A percentile compares a stretch with the other conserved stretches of the same genome.
phyloP scores from a whole-genome alignment of 2,888 invertebrate genomes.

The Andrena fulva region DNA sequence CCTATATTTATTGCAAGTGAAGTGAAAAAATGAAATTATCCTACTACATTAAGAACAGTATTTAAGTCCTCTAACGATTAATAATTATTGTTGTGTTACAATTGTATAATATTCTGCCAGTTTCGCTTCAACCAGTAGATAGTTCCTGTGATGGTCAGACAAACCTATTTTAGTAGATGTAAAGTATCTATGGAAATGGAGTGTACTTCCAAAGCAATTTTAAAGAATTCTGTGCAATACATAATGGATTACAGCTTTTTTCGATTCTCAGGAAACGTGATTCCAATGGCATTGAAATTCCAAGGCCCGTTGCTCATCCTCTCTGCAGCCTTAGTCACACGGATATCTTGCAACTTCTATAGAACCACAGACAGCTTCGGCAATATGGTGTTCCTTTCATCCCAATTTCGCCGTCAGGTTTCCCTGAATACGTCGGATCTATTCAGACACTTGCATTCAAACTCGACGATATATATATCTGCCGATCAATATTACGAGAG shows the following conservation, averaged over 20 bases:
- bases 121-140: too few relatives aligned
- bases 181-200: too few relatives aligned
- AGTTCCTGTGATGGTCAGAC: too few relatives aligned
- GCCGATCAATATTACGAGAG: conserved; percentile 15
- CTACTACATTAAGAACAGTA: too few relatives aligned
- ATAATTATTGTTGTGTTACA: too few relatives aligned
- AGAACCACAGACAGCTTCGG: conserved; percentile 33
- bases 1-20: too few relatives aligned
- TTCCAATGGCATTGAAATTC: conserved; percentile 37
- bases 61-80: too few relatives aligned
- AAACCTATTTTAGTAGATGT: too few relatives aligned
- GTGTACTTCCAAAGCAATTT: background rate
- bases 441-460: conserved; percentile 45
- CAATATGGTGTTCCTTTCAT: conserved; percentile 40
- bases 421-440: conserved; percentile 49
- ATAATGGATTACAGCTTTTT: conserved; percentile 13
- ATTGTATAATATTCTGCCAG: too few relatives aligned
- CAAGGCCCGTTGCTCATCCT: conserved; percentile 29
- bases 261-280: conserved; percentile 11
- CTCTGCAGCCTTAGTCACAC: conserved; percentile 21
- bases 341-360: conserved; percentile 13
- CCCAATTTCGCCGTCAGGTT: conserved; percentile 51
- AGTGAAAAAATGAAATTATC: too few relatives aligned
- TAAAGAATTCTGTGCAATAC: background rate
- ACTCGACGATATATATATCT: conserved; percentile 37